A percentile compares a stretch with the other conserved stretches of the same genome.
Conservation (phyloP, 92 coral and sea anemone genomes). For the Zoanthus sansibaricus region DNA sequence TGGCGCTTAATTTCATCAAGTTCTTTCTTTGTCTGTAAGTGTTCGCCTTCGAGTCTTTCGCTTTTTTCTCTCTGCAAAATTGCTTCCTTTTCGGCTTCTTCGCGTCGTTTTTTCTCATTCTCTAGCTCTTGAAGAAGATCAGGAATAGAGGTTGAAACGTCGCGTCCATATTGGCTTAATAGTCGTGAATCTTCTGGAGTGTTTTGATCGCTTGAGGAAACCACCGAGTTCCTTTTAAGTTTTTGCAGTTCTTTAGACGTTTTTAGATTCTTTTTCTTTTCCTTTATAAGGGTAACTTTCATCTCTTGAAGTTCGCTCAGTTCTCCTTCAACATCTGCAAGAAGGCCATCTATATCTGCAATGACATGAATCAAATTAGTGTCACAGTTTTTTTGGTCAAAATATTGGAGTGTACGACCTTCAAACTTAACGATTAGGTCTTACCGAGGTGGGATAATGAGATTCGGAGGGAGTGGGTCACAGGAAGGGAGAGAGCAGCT, state of each 20-base stretch:
- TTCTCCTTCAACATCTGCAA: slow-evolving; percentile 22
- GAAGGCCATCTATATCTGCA: slow-evolving; percentile 46
- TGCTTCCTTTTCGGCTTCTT: slow-evolving; percentile 42
- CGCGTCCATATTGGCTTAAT: slow-evolving; percentile 2
- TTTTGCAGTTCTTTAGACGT: slow-evolving; percentile 24
- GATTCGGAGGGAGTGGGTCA: too few relatives aligned
- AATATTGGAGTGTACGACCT: too few relatives aligned
- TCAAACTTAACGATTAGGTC: too few relatives aligned
- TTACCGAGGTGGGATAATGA: too few relatives aligned
- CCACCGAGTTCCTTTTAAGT: slow-evolving; percentile 12
- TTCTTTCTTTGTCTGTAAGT: slow-evolving; percentile 41
- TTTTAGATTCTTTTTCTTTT: slow-evolving; percentile 24
- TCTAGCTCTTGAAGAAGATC: slow-evolving; percentile 38
- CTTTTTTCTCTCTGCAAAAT: slow-evolving; percentile 10
- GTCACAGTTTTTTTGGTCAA: too few relatives aligned
- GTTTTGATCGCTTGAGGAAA: slow-evolving; percentile 13
- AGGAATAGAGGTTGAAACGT: slow-evolving; percentile 20
- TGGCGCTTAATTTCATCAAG: slow-evolving; percentile 26
- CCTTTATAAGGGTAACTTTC: slow-evolving; percentile 39
- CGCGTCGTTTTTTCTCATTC: slow-evolving; percentile 35
- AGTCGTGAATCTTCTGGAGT: slow-evolving; percentile 13
- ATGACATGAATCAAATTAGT: background rate
- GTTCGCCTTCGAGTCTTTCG: slow-evolving; percentile 17
- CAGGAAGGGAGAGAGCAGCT: too few relatives aligned
- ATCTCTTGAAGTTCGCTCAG: slow-evolving; percentile 40